Conservation (phyloP, 2,113 vertebrate genomes). For the Cochlearius cochlearius region DNA sequence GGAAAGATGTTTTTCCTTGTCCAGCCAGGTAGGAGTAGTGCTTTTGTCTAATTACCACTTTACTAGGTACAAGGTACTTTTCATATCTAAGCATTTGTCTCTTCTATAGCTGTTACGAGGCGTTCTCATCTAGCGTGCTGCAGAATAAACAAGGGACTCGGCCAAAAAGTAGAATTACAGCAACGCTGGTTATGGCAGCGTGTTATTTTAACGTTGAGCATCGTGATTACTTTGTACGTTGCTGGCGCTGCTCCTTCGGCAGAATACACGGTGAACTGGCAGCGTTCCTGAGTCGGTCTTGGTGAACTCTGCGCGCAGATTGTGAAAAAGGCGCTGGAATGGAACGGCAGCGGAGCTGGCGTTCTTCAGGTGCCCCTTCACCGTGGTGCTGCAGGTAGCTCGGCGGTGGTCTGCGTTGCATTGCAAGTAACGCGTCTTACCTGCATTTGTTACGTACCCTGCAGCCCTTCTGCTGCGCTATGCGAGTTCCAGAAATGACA, state of each 20-base stretch:
- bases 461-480: neutral
- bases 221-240: neutral
- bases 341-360: neutral
- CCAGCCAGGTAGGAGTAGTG: constrained; percentile 15
- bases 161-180: neutral
- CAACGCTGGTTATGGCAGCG: neutral
- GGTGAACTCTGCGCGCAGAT: neutral
- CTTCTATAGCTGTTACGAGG: neutral
- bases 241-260: neutral
- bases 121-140: rapidly evolving
- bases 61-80: neutral
- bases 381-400: neutral
- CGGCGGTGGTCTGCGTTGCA: neutral
- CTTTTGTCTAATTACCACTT: neutral
- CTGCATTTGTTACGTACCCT: rapidly evolving
- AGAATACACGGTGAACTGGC: neutral
- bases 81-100: neutral
- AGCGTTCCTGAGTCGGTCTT: neutral
- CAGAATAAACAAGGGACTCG: neutral
- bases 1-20: neutral
- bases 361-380: neutral
- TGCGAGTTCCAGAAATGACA: neutral
- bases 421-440: neutral
- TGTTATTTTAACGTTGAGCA: neutral
- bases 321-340: neutral